Evolutionary conservation across 2,888 invertebrate genomes (phyloP).

Genomic region (Troglohyphantes excavatus): DNA sequence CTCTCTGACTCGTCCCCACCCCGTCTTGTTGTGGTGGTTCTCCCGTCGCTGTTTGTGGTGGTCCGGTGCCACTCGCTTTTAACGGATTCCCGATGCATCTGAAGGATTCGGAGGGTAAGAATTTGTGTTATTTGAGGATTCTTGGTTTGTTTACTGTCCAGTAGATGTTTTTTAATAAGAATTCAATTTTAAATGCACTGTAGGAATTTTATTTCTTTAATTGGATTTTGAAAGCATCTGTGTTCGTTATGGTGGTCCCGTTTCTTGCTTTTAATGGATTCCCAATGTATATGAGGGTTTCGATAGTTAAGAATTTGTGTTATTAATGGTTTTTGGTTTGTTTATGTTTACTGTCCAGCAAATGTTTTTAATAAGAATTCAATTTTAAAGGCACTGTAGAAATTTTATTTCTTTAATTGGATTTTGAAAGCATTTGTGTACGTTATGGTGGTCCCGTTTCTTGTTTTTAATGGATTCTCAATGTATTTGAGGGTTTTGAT

Average conservation of each 20-base stretch:
- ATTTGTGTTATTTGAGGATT: not conserved
- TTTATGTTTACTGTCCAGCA: no score
- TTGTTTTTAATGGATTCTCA: not conserved
- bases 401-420: no score
- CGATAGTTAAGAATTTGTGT: not conserved
- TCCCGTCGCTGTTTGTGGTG: not conserved
- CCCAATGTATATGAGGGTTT: not conserved
- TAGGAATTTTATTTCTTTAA: not conserved
- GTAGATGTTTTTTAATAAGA: no score
- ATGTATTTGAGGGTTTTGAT: not conserved
- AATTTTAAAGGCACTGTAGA: no score
- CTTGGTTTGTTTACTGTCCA: no score
- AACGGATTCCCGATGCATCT: not conserved
- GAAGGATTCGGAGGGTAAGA: conserved; percentile 5
- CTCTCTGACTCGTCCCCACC: no score
- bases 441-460: not conserved
- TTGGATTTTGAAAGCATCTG: no score
- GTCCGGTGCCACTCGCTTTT: no score
- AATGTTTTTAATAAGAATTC: no score
- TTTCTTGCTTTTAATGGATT: not conserved
- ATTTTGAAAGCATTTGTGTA: no score
- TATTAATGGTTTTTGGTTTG: no score
- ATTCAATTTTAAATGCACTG: no score
- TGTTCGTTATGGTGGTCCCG: not conserved
- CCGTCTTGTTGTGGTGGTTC: not conserved